phyloP scores from a whole-genome alignment of 2,888 invertebrate genomes.

The Drosophila monieri region DNA sequence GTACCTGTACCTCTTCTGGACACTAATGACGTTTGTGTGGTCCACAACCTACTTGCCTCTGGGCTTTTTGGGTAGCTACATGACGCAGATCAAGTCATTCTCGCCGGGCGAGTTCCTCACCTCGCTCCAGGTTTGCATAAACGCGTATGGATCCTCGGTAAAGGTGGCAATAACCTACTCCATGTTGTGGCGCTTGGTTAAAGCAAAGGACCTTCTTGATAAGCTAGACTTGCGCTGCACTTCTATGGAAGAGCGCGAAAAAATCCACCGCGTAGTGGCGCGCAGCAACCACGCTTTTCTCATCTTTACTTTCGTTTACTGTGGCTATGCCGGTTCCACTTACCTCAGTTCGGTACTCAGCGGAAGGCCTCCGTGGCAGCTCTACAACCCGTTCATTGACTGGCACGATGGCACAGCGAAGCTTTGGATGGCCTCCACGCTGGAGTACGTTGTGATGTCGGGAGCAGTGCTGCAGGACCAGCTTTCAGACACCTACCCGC shows the following conservation, averaged over 20 bases:
- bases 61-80: constrained; percentile 59
- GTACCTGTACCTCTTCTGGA: constrained; percentile 55
- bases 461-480: constrained; percentile 67
- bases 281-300: constrained; percentile 58
- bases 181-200: constrained; percentile 56
- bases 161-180: constrained; percentile 60
- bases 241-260: constrained; percentile 48
- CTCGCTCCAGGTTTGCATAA: constrained; percentile 70
- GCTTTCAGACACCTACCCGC: constrained; percentile 65
- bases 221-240: constrained; percentile 61
- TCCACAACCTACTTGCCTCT: constrained; percentile 57
- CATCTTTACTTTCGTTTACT: constrained; percentile 61
- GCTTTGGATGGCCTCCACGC: constrained; percentile 45
- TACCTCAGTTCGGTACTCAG: constrained; percentile 55
- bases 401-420: constrained; percentile 63
- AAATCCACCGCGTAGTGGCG: constrained; percentile 60
- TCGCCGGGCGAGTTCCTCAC: constrained; percentile 68
- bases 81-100: constrained; percentile 56
- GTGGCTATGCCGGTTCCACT: constrained; percentile 59
- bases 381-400: constrained; percentile 70
- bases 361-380: constrained; percentile 69
- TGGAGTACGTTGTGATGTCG: constrained; percentile 64
- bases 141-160: constrained; percentile 63
- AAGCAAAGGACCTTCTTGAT: constrained; percentile 56
- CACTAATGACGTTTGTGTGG: constrained; percentile 45